These are phyloP conservation scores for Andricus curvator DNA, from an alignment of 2,888 invertebrate species.

Conservation along the genomic window DNA sequence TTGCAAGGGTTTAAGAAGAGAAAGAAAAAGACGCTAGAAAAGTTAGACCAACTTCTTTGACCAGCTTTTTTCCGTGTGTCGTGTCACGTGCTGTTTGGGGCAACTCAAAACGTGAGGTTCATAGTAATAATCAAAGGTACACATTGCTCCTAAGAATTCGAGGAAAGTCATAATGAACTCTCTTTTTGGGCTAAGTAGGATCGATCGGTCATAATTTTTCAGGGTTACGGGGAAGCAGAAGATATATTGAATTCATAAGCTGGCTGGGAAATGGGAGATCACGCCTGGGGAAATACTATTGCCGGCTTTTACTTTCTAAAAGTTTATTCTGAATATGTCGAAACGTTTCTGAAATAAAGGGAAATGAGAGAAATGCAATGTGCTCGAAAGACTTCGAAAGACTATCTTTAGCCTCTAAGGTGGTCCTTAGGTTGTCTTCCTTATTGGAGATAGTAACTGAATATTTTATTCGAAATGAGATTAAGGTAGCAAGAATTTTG, in stretches of 20 bases:
- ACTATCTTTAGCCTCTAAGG: neutral
- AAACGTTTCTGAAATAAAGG: neutral
- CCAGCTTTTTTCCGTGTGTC: neutral
- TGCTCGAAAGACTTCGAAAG: neutral
- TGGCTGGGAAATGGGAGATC: conserved; percentile 45
- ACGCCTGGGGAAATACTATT: conserved; percentile 19
- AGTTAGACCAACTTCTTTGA: no score
- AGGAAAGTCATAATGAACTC: conserved; percentile 40
- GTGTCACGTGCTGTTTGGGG: conserved; percentile 6
- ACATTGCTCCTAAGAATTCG: conserved; percentile 8
- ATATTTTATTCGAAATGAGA: neutral
- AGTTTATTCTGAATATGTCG: neutral
- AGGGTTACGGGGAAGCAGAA: neutral
- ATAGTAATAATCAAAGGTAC: conserved; percentile 51
- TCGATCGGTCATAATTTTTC: neutral
- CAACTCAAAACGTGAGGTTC: conserved; percentile 59
- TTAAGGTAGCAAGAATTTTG: neutral
- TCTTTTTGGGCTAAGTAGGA: neutral
- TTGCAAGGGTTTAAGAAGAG: no score
- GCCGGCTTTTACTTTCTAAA: neutral
- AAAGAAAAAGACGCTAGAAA: no score
- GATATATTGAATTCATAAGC: conserved; percentile 46
- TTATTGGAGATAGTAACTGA: neutral
- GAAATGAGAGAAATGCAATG: neutral
- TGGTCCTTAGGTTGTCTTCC: neutral